These are phyloP conservation scores for Acanthurus lineatus DNA, from an alignment of 2,797 vertebrate species.

Conservation along the genomic window DNA sequence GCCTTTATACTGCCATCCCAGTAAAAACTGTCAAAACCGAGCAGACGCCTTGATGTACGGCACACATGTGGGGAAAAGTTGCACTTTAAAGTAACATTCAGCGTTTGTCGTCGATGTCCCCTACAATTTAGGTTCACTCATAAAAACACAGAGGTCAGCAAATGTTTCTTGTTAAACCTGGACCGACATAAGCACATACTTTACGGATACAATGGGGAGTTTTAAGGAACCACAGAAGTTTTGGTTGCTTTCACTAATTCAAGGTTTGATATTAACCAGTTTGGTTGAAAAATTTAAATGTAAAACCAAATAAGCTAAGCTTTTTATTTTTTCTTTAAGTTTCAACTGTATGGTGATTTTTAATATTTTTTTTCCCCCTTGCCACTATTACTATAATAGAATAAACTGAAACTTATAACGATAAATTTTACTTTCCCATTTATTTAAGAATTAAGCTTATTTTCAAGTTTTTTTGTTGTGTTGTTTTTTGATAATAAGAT, in stretches of 20 bases:
- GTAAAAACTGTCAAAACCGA: conserved; percentile 66
- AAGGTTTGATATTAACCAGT: background rate
- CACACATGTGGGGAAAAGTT: conserved; percentile 62
- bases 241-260: background rate
- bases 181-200: conserved; percentile 2
- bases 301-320: too few relatives aligned
- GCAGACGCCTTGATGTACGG: conserved; percentile 49
- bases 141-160: conserved; percentile 56
- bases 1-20: conserved; percentile 54
- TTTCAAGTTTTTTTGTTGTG: too few relatives aligned
- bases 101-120: conserved; percentile 33
- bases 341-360: background rate
- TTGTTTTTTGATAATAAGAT: too few relatives aligned
- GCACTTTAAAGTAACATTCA: conserved; percentile 43
- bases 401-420: too few relatives aligned
- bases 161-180: conserved; percentile 29
- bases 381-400: too few relatives aligned
- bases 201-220: conserved; percentile 16
- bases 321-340: background rate
- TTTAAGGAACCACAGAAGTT: background rate
- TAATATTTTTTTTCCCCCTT: too few relatives aligned
- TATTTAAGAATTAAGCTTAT: too few relatives aligned
- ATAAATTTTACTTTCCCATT: too few relatives aligned
- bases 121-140: conserved; percentile 54
- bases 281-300: too few relatives aligned